Percentiles rank a stretch among this genome's conserved stretches.
Evolutionary conservation across 2,113 vertebrate genomes (phyloP).

Genomic region (Hirundichthys speculiger): DNA sequence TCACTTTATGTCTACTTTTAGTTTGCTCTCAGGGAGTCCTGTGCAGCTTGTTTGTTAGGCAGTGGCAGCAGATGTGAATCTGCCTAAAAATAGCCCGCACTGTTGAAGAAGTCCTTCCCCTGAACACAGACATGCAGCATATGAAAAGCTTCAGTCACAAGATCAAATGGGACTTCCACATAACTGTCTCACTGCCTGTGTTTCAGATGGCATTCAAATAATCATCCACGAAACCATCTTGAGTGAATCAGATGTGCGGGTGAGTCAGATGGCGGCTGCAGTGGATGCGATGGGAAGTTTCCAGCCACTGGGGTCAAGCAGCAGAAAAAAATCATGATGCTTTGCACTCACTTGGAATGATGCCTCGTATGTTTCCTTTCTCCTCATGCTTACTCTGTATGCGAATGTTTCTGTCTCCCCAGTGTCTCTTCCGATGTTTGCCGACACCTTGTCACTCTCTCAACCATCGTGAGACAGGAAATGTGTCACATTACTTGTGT

Average conservation of each 20-base stretch:
- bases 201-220: no score
- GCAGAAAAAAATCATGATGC: constrained; percentile 5
- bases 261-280: no score
- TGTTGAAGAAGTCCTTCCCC: constrained; percentile 12
- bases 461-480: constrained; percentile 49
- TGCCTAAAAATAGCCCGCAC: constrained; percentile 29
- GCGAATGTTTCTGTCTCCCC: constrained; percentile 12
- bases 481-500: constrained; percentile 50
- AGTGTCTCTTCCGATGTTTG: constrained; percentile 8
- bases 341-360: constrained; percentile 29
- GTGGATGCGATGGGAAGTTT: no score
- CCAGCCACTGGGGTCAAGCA: not conserved
- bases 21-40: constrained; percentile 19
- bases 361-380: constrained; percentile 31
- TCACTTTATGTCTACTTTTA: not conserved
- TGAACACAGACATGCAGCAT: constrained; percentile 3
- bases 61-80: constrained; percentile 20
- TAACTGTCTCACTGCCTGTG: no score
- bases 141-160: constrained; percentile 16
- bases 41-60: constrained; percentile 33
- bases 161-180: no score
- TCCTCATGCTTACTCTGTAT: constrained; percentile 15
- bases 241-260: no score
- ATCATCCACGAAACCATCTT: no score
- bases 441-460: constrained; percentile 22